Conservation (phyloP, 2,888 invertebrate genomes). For the Acronicta aceris region DNA sequence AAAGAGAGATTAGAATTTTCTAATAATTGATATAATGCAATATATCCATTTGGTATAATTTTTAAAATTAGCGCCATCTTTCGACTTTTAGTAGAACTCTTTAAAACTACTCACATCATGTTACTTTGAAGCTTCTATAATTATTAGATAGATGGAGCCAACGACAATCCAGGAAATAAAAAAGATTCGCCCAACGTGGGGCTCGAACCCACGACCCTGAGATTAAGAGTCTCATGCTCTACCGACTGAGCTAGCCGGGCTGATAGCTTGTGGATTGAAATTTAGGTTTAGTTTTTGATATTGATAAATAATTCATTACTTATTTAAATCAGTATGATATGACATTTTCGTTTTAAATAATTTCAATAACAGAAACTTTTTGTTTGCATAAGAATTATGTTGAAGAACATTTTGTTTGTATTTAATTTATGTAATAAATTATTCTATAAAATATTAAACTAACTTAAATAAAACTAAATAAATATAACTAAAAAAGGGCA, state of each 20-base stretch:
- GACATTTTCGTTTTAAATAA: too few relatives aligned
- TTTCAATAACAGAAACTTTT: too few relatives aligned
- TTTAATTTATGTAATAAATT: too few relatives aligned
- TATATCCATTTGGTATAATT: too few relatives aligned
- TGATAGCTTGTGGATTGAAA: rapidly evolving
- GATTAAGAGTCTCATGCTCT: slow-evolving; percentile 90
- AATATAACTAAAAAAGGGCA: too few relatives aligned
- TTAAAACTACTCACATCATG: rapidly evolving
- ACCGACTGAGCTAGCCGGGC: slow-evolving; percentile 88
- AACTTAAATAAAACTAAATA: too few relatives aligned
- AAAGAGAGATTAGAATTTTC: too few relatives aligned
- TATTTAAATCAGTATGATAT: not conserved
- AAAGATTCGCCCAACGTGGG: slow-evolving; percentile 88
- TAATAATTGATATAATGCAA: too few relatives aligned
- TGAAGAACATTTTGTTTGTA: too few relatives aligned
- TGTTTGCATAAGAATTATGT: too few relatives aligned
- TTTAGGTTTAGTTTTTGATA: not conserved
- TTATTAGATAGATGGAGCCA: slow-evolving; percentile 28
- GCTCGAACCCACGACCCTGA: slow-evolving; percentile 90
- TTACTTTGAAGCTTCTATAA: not conserved
- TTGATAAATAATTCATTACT: not conserved
- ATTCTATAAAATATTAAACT: too few relatives aligned
- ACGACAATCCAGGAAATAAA: slow-evolving; percentile 45
- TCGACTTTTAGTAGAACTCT: not conserved
- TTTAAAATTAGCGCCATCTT: slow-evolving; percentile 15